phyloP scores from a whole-genome alignment of 92 coral and sea anemone genomes.

The Porites rus region DNA sequence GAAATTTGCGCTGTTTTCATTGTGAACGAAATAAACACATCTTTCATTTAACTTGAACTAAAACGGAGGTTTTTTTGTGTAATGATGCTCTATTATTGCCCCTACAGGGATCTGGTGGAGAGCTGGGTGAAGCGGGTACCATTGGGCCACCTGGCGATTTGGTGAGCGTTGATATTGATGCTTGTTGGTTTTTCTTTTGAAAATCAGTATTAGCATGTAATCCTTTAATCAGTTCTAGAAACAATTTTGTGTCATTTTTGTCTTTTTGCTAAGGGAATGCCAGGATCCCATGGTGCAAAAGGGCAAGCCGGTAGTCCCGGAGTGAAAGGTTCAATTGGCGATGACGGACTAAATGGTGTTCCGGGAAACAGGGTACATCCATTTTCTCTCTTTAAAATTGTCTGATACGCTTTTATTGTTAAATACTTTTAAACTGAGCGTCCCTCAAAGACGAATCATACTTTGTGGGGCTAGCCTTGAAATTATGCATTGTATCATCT shows the following conservation, averaged over 20 bases:
- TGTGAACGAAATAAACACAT: no score
- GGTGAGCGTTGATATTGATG: neutral
- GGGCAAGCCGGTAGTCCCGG: constrained; percentile 25
- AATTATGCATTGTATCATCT: no score
- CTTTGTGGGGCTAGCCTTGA: no score
- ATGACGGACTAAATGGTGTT: constrained; percentile 22
- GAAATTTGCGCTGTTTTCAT: no score
- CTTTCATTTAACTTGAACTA: no score
- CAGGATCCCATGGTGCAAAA: constrained; percentile 2
- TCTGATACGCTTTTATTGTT: no score
- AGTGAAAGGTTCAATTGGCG: constrained; percentile 29
- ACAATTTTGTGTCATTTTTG: neutral
- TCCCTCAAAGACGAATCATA: no score
- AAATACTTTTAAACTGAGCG: no score
- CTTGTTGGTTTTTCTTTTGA: neutral
- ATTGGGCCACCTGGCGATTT: constrained; percentile 23
- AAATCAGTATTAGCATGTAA: neutral
- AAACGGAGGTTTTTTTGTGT: no score
- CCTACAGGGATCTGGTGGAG: constrained; percentile 30
- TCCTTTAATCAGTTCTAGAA: no score
- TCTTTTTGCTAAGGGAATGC: constrained; percentile 7
- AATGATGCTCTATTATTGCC: neutral
- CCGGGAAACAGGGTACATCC: constrained; percentile 16
- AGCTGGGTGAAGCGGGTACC: constrained; percentile 23
- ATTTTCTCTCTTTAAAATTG: no score